These are phyloP conservation scores for Drosophila infuscata DNA, from an alignment of 2,888 invertebrate species.

Conservation along the genomic window DNA sequence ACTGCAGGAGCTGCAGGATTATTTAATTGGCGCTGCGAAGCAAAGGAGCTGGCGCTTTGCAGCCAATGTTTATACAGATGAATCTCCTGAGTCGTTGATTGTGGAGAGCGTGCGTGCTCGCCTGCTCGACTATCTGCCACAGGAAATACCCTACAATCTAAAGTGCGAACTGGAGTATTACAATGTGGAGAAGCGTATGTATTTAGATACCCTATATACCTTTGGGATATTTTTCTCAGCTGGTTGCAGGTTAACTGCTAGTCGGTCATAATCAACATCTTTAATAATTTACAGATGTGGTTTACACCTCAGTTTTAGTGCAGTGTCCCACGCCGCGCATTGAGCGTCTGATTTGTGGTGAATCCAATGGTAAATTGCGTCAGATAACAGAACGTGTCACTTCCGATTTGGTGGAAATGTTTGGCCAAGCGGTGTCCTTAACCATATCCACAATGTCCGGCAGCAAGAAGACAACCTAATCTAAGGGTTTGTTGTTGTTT, in stretches of 20 bases:
- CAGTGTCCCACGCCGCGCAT: slow-evolving; percentile 88
- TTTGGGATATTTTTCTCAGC: neutral
- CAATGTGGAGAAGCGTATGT: slow-evolving; percentile 87
- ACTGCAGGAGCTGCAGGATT: slow-evolving; percentile 88
- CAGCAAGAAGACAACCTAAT: slow-evolving; percentile 45
- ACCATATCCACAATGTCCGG: slow-evolving; percentile 80
- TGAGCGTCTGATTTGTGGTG: slow-evolving; percentile 89
- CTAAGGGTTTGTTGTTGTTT: slow-evolving; percentile 6
- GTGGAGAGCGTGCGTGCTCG: slow-evolving; percentile 92
- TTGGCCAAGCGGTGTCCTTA: slow-evolving; percentile 86
- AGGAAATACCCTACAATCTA: slow-evolving; percentile 94
- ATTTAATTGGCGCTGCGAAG: slow-evolving; percentile 86
- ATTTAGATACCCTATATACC: neutral
- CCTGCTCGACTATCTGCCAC: slow-evolving; percentile 92
- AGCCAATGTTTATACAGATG: slow-evolving; percentile 90
- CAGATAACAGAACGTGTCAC: slow-evolving; percentile 89
- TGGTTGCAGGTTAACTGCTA: too few relatives aligned
- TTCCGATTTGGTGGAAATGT: slow-evolving; percentile 88
- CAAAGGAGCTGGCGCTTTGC: slow-evolving; percentile 89
- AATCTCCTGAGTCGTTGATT: slow-evolving; percentile 89
- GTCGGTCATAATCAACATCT: neutral
- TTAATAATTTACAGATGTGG: slow-evolving; percentile 84
- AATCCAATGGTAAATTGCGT: slow-evolving; percentile 89
- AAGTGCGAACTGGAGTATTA: slow-evolving; percentile 89
- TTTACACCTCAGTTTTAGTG: slow-evolving; percentile 87